These are phyloP conservation scores for Chunga burmeisteri DNA, from an alignment of 2,113 vertebrate species.

Conservation along the genomic window DNA sequence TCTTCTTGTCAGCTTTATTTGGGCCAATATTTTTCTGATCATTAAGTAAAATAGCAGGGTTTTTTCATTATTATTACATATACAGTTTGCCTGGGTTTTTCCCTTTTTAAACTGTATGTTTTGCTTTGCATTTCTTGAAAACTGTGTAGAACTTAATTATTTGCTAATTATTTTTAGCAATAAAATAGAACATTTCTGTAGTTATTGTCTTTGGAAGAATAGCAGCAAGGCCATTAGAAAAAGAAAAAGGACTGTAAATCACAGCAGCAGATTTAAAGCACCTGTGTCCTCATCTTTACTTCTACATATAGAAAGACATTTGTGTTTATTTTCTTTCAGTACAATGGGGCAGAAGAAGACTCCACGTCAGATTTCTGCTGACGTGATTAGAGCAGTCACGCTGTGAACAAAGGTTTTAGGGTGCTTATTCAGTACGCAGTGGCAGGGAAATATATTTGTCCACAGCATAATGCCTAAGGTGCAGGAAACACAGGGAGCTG, in stretches of 20 bases:
- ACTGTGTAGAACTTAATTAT: background rate
- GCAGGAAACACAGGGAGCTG: slow-evolving; percentile 9
- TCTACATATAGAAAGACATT: background rate
- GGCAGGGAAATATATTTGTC: background rate
- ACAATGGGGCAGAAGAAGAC: background rate
- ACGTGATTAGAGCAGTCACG: background rate
- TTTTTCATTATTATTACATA: background rate
- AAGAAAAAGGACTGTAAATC: background rate
- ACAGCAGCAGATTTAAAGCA: background rate
- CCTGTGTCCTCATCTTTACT: background rate
- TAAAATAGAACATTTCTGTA: background rate
- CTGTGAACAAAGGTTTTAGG: background rate
- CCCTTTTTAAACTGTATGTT: background rate
- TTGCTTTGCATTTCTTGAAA: background rate
- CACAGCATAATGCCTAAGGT: background rate
- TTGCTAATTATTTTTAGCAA: background rate
- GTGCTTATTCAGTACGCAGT: background rate
- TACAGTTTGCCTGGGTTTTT: background rate
- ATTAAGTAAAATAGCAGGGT: background rate
- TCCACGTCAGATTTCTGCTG: background rate
- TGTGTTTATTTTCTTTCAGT: background rate
- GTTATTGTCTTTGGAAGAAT: background rate
- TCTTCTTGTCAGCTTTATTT: slow-evolving; percentile 7
- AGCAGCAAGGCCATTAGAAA: background rate
- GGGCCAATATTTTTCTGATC: background rate